Percentiles rank a stretch among this genome's conserved stretches.
Conservation (phyloP, 2,113 vertebrate genomes). For the Myotis lucifugus region DNA sequence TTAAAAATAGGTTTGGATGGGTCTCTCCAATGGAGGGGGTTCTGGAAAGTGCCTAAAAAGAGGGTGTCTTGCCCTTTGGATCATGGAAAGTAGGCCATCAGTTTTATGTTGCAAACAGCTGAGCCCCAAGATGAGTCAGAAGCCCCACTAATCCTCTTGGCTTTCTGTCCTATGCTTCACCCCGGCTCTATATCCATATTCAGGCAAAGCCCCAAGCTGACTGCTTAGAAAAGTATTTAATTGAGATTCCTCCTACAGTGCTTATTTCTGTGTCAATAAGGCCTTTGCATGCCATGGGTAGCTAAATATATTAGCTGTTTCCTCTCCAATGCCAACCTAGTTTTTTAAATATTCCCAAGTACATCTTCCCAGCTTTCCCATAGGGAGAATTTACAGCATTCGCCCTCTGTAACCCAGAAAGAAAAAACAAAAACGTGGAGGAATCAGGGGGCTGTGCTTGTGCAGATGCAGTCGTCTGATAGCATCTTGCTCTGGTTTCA, state of each 20-base stretch:
- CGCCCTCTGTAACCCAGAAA: constrained; percentile 58
- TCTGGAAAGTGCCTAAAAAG: neutral
- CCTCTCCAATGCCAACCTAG: constrained; percentile 82
- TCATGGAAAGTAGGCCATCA: neutral
- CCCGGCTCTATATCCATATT: constrained; percentile 49
- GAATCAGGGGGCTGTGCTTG: neutral
- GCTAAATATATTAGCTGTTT: constrained; percentile 88
- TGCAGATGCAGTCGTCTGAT: neutral
- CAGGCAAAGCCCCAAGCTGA: constrained; percentile 79
- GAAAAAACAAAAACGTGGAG: neutral
- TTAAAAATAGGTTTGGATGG: neutral
- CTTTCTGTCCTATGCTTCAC: constrained; percentile 41
- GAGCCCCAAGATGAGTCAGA: neutral
- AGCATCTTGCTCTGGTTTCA: neutral
- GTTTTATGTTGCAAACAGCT: neutral
- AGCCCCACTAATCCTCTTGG: neutral
- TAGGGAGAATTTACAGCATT: constrained; percentile 58
- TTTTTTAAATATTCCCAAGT: constrained; percentile 86
- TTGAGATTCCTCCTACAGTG: constrained; percentile 86
- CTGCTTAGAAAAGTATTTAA: constrained; percentile 85
- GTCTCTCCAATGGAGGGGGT: neutral
- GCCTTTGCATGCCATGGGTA: constrained; percentile 85
- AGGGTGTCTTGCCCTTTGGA: neutral
- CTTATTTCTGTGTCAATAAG: constrained; percentile 84
- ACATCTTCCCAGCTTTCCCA: constrained; percentile 83